Conservation (phyloP, 2,797 vertebrate genomes). For the Sebastes miniatus region DNA sequence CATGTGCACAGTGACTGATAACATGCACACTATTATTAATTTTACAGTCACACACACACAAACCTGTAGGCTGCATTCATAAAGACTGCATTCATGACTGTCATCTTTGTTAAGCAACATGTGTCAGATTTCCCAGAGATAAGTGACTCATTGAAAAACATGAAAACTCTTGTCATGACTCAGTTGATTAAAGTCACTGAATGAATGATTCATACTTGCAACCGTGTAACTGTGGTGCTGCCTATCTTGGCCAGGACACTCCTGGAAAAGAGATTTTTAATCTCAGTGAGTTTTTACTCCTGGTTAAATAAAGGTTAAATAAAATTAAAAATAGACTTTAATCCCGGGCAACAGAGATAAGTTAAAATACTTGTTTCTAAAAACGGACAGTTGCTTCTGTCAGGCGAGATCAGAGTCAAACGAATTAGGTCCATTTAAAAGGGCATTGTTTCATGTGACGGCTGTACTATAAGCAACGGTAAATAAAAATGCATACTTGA, state of each 20-base stretch:
- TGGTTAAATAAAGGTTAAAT: too few species aligned
- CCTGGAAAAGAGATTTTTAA: too few species aligned
- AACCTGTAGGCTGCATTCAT: neutral
- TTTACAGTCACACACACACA: neutral
- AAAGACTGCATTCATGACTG: neutral
- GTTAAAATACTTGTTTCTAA: neutral
- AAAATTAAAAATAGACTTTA: neutral
- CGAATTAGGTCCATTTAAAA: too few species aligned
- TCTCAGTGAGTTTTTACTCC: too few species aligned
- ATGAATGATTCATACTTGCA: neutral
- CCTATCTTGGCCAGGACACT: too few species aligned
- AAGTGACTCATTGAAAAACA: conserved; percentile 28
- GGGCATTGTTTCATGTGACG: neutral
- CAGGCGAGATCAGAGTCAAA: neutral
- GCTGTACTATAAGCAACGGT: neutral
- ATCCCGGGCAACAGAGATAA: neutral
- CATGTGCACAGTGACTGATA: neutral
- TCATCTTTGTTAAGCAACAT: too few species aligned
- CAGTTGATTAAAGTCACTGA: neutral
- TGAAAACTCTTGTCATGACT: conserved; percentile 11
- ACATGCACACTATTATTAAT: neutral
- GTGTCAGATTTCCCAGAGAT: neutral
- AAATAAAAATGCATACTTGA: neutral
- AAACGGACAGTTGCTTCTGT: neutral
- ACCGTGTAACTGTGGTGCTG: too few species aligned